Conservation (phyloP, 2,113 vertebrate species). For the Orcinus orca region DNA sequence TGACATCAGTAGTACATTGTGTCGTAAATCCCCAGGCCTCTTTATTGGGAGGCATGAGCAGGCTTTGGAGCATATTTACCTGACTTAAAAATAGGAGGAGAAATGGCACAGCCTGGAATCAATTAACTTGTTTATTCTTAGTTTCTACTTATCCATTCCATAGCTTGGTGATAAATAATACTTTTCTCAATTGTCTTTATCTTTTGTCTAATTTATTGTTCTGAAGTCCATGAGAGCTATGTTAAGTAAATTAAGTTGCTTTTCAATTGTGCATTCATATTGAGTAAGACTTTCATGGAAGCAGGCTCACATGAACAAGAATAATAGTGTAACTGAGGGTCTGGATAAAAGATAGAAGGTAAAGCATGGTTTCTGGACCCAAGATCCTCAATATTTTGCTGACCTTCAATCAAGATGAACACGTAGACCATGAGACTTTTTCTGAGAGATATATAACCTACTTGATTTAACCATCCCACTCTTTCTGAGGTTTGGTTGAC, state of each 20-base stretch:
- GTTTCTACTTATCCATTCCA: neutral
- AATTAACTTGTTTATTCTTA: conserved; percentile 48
- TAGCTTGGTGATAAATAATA: conserved; percentile 29
- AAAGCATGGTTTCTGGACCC: neutral
- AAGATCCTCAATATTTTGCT: neutral
- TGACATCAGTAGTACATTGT: neutral
- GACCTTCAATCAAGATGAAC: neutral
- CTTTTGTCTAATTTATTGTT: conserved; percentile 57
- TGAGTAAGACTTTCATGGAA: neutral
- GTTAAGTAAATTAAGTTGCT: conserved; percentile 39
- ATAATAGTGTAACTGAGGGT: neutral
- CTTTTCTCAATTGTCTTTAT: conserved; percentile 5
- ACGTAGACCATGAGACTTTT: neutral
- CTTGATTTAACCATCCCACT: neutral
- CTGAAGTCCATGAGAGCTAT: neutral
- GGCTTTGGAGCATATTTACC: neutral
- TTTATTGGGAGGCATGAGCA: neutral
- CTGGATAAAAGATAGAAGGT: neutral
- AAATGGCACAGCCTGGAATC: neutral
- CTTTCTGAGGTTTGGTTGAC: neutral
- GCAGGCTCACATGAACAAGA: neutral
- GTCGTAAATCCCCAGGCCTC: neutral
- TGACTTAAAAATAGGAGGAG: neutral
- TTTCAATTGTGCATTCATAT: conserved; percentile 36
- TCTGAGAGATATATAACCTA: neutral